Evolutionary conservation across 2,888 invertebrate genomes (phyloP).

Genomic region (Leptarthrus brevirostris): DNA sequence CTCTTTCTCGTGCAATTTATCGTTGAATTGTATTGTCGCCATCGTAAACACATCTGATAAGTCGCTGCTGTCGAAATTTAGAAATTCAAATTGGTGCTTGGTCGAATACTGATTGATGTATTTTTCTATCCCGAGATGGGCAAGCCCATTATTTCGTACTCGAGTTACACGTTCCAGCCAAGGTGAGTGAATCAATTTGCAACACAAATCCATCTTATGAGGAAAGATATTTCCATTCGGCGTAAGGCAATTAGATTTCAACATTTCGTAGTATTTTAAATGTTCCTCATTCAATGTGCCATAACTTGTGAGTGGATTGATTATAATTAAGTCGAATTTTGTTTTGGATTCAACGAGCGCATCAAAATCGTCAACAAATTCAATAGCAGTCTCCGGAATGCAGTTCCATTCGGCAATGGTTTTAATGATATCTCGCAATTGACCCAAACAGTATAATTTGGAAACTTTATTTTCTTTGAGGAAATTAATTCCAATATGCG

Average conservation of each 20-base stretch:
- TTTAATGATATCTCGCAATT: conserved; percentile 42
- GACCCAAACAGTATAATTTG: conserved; percentile 50
- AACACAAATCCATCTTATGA: conserved; percentile 49
- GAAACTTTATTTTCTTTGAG: conserved; percentile 52
- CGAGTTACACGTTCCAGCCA: conserved; percentile 50
- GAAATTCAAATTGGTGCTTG: conserved; percentile 51
- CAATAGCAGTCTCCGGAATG: conserved; percentile 44
- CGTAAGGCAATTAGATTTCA: conserved; percentile 38
- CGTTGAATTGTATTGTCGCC: conserved; percentile 47
- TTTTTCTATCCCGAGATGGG: conserved; percentile 34
- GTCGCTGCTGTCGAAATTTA: conserved; percentile 47
- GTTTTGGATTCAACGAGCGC: not conserved
- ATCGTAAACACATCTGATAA: conserved; percentile 49
- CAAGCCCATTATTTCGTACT: conserved; percentile 39
- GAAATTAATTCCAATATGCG: conserved; percentile 54
- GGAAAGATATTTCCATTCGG: conserved; percentile 52
- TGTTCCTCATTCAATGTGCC: conserved; percentile 50
- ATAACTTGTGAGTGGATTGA: conserved; percentile 51
- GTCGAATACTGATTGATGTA: conserved; percentile 52
- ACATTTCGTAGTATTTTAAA: conserved; percentile 49
- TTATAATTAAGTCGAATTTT: conserved; percentile 52
- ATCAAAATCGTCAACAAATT: conserved; percentile 51
- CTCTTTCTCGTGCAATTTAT: conserved; percentile 42
- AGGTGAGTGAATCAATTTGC: conserved; percentile 51
- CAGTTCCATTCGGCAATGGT: conserved; percentile 51